These are phyloP conservation scores for Girardinichthys multiradiatus DNA, from an alignment of 2,113 vertebrate species.

Conservation along the genomic window DNA sequence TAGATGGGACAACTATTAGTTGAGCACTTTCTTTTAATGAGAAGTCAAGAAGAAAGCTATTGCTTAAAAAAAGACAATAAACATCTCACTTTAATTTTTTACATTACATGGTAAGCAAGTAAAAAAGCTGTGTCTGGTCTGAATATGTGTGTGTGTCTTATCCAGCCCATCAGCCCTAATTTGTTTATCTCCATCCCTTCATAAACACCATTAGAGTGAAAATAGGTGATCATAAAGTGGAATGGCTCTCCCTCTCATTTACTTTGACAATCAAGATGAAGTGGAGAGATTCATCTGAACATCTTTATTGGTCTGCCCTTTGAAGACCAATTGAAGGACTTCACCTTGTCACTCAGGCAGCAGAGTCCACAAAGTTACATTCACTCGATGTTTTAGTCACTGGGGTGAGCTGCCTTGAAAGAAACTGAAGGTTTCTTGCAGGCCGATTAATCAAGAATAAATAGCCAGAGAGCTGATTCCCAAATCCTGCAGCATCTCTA, in stretches of 20 bases:
- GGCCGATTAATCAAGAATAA: not conserved
- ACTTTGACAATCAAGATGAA: slow-evolving; percentile 67
- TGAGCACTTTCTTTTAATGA: no score
- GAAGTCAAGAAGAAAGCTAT: no score
- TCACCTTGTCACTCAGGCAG: slow-evolving; percentile 20
- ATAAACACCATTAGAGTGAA: slow-evolving; percentile 69
- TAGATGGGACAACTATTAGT: no score
- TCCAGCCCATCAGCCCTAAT: slow-evolving; percentile 50
- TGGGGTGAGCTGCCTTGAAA: slow-evolving; percentile 10
- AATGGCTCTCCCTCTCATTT: slow-evolving; percentile 57
- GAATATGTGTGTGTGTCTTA: slow-evolving; percentile 24
- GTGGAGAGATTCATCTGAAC: slow-evolving; percentile 40
- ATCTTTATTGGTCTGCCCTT: slow-evolving; percentile 45
- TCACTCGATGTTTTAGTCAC: slow-evolving; percentile 12
- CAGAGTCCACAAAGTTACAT: slow-evolving; percentile 20
- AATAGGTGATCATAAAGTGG: slow-evolving; percentile 66
- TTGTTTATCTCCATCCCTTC: slow-evolving; percentile 61
- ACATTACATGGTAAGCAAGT: not conserved
- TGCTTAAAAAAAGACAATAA: no score
- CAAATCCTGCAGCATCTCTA: not conserved
- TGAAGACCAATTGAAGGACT: slow-evolving; percentile 36
- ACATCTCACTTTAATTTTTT: no score
- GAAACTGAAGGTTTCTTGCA: no score
- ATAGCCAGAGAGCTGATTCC: not conserved
- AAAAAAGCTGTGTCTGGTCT: slow-evolving; percentile 4